Evolutionary conservation across 2,888 invertebrate species (phyloP).

Genomic region (Physocephala rufipes): DNA sequence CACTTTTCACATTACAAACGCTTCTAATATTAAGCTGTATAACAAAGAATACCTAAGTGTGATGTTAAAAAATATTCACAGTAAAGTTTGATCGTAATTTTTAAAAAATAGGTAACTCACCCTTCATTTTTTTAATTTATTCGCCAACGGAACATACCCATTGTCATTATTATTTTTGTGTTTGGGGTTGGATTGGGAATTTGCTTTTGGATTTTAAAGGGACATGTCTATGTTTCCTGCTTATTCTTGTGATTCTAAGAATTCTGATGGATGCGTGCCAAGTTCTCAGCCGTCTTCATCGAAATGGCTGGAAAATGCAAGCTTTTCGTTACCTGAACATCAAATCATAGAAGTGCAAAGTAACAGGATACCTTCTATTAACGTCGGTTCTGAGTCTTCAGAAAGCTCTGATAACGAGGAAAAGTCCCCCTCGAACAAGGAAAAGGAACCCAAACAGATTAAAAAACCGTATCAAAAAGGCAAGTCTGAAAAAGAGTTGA

Average conservation of each 20-base stretch:
- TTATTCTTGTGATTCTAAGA: constrained; percentile 30
- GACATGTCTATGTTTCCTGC: constrained; percentile 48
- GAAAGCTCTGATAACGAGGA: constrained; percentile 1
- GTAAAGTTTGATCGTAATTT: background rate
- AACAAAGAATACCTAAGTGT: too few relatives aligned
- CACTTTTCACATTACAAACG: too few relatives aligned
- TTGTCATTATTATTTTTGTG: background rate
- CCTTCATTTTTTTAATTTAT: constrained; percentile 5
- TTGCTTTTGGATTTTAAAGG: background rate
- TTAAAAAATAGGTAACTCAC: background rate
- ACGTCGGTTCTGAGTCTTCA: background rate
- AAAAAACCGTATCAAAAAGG: constrained; percentile 7
- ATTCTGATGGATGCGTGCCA: background rate
- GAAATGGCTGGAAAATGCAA: constrained; percentile 46
- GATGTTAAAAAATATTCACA: too few relatives aligned
- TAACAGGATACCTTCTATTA: constrained; percentile 11
- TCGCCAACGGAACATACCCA: background rate
- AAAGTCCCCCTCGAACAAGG: constrained; percentile 18
- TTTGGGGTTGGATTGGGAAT: constrained; percentile 11
- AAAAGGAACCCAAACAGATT: background rate
- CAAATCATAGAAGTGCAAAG: constrained; percentile 34
- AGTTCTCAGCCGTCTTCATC: background rate
- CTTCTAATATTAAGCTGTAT: too few relatives aligned
- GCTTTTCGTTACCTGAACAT: constrained; percentile 39
- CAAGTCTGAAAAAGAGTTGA: background rate